Evolutionary conservation across 2,113 vertebrate genomes (phyloP).

Genomic region (Tringa solitaria): DNA sequence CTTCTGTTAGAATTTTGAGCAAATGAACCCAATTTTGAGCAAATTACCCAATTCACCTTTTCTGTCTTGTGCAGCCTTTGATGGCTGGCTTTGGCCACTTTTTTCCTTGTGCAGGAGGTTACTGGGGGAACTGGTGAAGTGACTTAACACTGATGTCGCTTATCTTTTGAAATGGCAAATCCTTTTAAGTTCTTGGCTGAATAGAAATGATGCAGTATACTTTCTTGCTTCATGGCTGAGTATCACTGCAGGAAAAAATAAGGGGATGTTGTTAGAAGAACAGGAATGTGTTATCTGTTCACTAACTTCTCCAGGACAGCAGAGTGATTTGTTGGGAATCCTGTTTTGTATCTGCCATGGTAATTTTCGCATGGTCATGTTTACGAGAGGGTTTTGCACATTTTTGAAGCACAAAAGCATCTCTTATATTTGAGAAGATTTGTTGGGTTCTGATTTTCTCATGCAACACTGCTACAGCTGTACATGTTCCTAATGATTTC

Average conservation of each 20-base stretch:
- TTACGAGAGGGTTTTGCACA: not conserved
- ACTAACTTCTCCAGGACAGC: not conserved
- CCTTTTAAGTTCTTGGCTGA: not conserved
- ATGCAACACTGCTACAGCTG: not conserved
- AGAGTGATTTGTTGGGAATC: not conserved
- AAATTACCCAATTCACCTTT: no score
- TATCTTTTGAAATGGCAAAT: not conserved
- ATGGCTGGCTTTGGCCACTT: not conserved
- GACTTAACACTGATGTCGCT: not conserved
- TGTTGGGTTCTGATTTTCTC: not conserved
- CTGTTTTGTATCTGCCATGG: not conserved
- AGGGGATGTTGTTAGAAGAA: not conserved
- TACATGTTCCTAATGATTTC: not conserved
- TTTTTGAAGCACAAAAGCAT: not conserved
- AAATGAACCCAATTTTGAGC: no score
- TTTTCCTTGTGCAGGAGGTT: not conserved
- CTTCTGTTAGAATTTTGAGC: not conserved
- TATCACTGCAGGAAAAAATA: not conserved
- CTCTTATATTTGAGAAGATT: not conserved
- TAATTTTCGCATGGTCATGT: not conserved
- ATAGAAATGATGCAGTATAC: not conserved
- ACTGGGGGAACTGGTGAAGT: not conserved
- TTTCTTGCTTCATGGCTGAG: not conserved
- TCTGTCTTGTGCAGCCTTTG: not conserved
- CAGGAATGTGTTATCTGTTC: not conserved